Conservation (phyloP, 1,140 invertebrate species). For the Trichonephila inaurata region DNA sequence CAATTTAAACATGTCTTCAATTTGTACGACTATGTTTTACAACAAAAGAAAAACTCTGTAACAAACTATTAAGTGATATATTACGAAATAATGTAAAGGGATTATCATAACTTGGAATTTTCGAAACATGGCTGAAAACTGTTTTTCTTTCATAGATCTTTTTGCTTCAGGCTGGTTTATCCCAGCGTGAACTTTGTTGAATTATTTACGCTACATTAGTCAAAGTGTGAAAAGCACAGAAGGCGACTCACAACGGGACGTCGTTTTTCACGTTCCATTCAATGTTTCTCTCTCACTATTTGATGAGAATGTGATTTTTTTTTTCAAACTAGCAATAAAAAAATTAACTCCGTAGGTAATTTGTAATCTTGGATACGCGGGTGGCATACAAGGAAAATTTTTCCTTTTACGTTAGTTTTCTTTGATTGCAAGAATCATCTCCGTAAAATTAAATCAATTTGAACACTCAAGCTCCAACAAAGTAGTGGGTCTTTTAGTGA, state of each 20-base stretch:
- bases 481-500: no score
- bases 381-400: constrained; percentile 8
- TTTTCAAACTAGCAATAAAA: neutral
- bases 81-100: constrained; percentile 21
- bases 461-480: no score
- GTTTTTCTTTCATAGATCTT: neutral
- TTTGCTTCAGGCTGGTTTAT: constrained; percentile 40
- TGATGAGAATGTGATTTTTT: constrained; percentile 10
- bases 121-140: neutral
- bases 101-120: constrained; percentile 53
- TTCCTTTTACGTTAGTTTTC: neutral
- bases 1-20: neutral
- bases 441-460: neutral
- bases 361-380: constrained; percentile 39
- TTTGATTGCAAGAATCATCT: neutral
- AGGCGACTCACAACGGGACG: constrained; percentile 37
- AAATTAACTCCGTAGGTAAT: constrained; percentile 19
- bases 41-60: neutral
- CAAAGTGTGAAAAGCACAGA: constrained; percentile 61
- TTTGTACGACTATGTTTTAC: neutral
- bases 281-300: neutral
- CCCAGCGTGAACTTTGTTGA: constrained; percentile 55
- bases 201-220: constrained; percentile 64
- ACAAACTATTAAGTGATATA: neutral
- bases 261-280: constrained; percentile 45